Conservation (phyloP, 2,113 vertebrate genomes). For the Serinus canaria region DNA sequence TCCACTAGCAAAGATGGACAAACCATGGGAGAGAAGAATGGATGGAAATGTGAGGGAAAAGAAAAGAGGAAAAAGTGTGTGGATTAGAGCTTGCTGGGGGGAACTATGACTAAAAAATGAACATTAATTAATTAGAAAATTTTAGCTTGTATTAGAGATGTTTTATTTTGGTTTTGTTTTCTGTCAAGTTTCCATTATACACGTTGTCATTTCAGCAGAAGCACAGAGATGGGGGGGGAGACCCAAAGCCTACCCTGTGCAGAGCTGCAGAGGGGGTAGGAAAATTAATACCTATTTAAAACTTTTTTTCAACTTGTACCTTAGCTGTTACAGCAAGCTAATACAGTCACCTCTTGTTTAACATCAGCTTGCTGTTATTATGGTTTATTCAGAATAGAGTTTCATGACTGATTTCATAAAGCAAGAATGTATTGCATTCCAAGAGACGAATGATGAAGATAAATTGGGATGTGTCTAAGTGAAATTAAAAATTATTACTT, state of each 20-base stretch:
- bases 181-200: background rate
- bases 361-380: slow-evolving; percentile 17
- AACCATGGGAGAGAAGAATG: background rate
- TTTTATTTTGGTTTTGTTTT: background rate
- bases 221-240: background rate
- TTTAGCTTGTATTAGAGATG: background rate
- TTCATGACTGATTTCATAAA: slow-evolving; percentile 45
- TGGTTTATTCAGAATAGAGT: slow-evolving; percentile 21
- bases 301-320: background rate
- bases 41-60: background rate
- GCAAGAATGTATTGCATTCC: slow-evolving; percentile 46
- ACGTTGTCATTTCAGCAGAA: background rate
- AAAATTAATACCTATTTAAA: background rate
- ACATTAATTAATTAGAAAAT: slow-evolving; percentile 10
- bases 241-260: background rate
- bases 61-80: background rate
- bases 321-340: background rate
- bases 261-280: background rate
- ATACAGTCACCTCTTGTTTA: background rate
- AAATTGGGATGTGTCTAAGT: slow-evolving; percentile 62
- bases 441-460: slow-evolving; percentile 35
- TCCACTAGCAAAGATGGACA: background rate
- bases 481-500: slow-evolving; percentile 71
- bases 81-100: background rate
- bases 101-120: background rate